Percentiles rank a stretch among this genome's conserved stretches.
Conservation (phyloP, 1,140 invertebrate species). For the Sycophila sp. region DNA sequence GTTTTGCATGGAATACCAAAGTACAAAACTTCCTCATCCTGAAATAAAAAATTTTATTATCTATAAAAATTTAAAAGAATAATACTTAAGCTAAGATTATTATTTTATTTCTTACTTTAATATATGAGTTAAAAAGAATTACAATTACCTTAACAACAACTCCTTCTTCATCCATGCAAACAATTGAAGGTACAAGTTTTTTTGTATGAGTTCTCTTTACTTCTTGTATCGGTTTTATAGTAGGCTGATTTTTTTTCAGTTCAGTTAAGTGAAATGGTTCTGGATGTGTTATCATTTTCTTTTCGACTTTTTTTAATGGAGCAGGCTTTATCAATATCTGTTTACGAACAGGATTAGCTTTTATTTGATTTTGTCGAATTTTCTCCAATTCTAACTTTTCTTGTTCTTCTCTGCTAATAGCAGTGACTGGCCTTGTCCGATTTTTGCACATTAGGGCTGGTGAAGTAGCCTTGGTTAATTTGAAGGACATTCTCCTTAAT, state of each 20-base stretch:
- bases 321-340: conserved; percentile 42
- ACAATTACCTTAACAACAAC: conserved; percentile 33
- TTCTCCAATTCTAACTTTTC: conserved; percentile 57
- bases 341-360: conserved; percentile 52
- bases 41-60: background rate
- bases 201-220: conserved; percentile 26
- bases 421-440: conserved; percentile 47
- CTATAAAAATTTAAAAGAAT: background rate
- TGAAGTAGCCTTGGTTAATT: conserved; percentile 59
- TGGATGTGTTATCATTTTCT: conserved; percentile 50
- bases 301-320: conserved; percentile 47
- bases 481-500: conserved; percentile 43
- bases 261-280: conserved; percentile 52
- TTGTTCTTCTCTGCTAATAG: conserved; percentile 52
- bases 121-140: background rate
- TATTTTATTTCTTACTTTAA: background rate
- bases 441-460: conserved; percentile 60
- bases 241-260: conserved; percentile 43
- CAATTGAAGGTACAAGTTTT: conserved; percentile 36
- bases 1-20: conserved; percentile 55
- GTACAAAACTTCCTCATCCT: conserved; percentile 50
- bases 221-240: conserved; percentile 12
- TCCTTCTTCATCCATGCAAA: conserved; percentile 13
- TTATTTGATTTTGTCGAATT: conserved; percentile 53
- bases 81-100: too few relatives aligned